Evolutionary conservation across 2,888 invertebrate species (phyloP), one percentile per base, ranked within the genome.

Genomic region (Pollenia labialis): DNA sequence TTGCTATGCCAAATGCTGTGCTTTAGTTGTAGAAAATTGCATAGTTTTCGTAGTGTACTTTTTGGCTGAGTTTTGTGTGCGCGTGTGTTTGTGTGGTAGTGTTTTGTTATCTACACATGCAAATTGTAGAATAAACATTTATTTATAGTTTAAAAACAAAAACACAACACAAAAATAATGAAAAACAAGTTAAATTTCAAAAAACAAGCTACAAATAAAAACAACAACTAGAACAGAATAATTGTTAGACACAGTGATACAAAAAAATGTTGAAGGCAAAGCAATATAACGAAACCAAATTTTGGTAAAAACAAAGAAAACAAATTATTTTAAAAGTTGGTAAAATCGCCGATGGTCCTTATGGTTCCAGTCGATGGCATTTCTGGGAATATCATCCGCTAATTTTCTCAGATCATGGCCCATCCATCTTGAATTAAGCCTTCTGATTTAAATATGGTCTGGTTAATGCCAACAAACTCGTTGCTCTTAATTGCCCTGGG

Each of bases 101-200:
- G n/a, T 77, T 52, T 58, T 71, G 12, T 71, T 69, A 80, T 60
- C 50, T 60, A 52, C 64, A 86, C 75, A 86, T 64, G 69, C 56
- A 80, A 83, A 83, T 76, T 83, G 80, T 83, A 83, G 54, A 72
- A 71, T 81, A 83, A 87, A 87, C 80, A 83, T 87, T 87, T 83
- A 83, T 83, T 86, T 80, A 83, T 80, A 79, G 83, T 83, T 75
- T 64, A 46, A 72, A 76, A 72, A 76, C 66, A 62, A 64, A 77
- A 69, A 82, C 58, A 64, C 69, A 76, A 42, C 42, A 77, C 58
- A 77, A 69, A 42, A 52, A 62, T 48, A 12, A 58, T 42, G 48
- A 50, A 48, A 44, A 42, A 64, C 71, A 16, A 81, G 72, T 46
- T 16, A 48, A 71, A 71, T 62, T 60, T 71, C 18, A 18, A 50